A percentile compares a stretch with the other conserved stretches of the same genome.
phyloP scores from a whole-genome alignment of 2,113 vertebrate genomes.

The Oxyura jamaicensis region DNA sequence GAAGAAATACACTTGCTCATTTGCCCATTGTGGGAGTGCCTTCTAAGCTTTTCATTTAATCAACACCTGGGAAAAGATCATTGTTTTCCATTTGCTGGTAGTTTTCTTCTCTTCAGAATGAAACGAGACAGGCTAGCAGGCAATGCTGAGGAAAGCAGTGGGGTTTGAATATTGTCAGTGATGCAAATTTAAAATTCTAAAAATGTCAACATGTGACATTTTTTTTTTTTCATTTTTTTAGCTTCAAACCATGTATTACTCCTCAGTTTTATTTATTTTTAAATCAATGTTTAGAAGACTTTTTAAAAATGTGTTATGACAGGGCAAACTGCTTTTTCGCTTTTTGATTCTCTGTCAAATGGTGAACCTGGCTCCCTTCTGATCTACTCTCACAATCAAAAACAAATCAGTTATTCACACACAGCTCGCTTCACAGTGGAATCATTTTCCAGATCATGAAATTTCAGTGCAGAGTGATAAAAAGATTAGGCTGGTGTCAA shows the following conservation, averaged over 20 bases:
- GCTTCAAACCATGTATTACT: not conserved
- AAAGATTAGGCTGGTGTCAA: constrained; percentile 36
- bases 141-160: not conserved
- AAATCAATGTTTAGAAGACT: not conserved
- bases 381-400: not conserved
- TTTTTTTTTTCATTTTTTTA: not conserved
- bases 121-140: not conserved
- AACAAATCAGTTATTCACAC: constrained; percentile 19
- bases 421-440: not conserved
- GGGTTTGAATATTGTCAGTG: not conserved
- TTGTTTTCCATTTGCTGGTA: not conserved
- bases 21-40: not conserved
- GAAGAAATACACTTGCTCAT: not conserved
- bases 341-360: not conserved
- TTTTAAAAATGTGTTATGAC: not conserved
- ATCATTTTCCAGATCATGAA: constrained; percentile 54
- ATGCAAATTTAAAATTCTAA: not conserved
- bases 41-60: constrained; percentile 13
- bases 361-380: constrained; percentile 3
- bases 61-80: not conserved
- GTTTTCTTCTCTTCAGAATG: not conserved
- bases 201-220: not conserved
- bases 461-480: constrained; percentile 38
- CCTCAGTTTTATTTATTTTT: not conserved
- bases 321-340: constrained; percentile 4